These are phyloP conservation scores for Cheilosia impressa DNA, from an alignment of 2,888 invertebrate species.

Conservation along the genomic window DNA sequence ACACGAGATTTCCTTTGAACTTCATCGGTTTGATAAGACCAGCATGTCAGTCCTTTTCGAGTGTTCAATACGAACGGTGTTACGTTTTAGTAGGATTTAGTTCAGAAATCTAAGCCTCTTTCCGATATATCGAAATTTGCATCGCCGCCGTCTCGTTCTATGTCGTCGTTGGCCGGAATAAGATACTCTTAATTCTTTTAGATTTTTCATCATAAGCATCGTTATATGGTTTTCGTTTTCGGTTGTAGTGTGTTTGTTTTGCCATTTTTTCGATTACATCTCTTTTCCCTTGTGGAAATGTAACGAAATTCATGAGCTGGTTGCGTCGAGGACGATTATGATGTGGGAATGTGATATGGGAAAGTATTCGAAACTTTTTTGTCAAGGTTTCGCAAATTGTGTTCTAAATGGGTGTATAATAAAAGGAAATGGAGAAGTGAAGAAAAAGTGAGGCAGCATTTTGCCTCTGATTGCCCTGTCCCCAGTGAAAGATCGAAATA, in stretches of 20 bases:
- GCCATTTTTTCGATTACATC: slow-evolving; percentile 50
- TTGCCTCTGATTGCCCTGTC: slow-evolving; percentile 52
- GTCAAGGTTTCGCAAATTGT: slow-evolving; percentile 37
- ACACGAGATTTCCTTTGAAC: slow-evolving; percentile 42
- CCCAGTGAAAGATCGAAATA: slow-evolving; percentile 50
- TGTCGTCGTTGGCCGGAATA: not conserved
- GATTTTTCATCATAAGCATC: slow-evolving; percentile 39
- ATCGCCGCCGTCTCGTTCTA: slow-evolving; percentile 20
- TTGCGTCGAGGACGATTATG: slow-evolving; percentile 42
- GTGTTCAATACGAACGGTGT: slow-evolving; percentile 67
- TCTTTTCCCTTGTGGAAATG: slow-evolving; percentile 32
- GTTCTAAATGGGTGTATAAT: slow-evolving; percentile 51
- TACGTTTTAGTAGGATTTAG: slow-evolving; percentile 6
- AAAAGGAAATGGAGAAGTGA: slow-evolving; percentile 56
- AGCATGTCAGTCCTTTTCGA: slow-evolving; percentile 68
- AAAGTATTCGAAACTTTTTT: slow-evolving; percentile 47
- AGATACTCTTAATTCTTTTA: slow-evolving; percentile 34
- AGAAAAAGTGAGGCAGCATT: slow-evolving; percentile 28
- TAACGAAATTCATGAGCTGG: slow-evolving; percentile 40
- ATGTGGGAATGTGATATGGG: slow-evolving; percentile 61
- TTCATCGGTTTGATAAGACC: slow-evolving; percentile 54
- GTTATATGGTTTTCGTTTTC: slow-evolving; percentile 7
- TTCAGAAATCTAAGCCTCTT: not conserved
- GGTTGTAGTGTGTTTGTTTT: slow-evolving; percentile 17
- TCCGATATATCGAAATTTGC: slow-evolving; percentile 38